Conservation (phyloP, 2,113 vertebrate species). For the Lophotis ruficrista region DNA sequence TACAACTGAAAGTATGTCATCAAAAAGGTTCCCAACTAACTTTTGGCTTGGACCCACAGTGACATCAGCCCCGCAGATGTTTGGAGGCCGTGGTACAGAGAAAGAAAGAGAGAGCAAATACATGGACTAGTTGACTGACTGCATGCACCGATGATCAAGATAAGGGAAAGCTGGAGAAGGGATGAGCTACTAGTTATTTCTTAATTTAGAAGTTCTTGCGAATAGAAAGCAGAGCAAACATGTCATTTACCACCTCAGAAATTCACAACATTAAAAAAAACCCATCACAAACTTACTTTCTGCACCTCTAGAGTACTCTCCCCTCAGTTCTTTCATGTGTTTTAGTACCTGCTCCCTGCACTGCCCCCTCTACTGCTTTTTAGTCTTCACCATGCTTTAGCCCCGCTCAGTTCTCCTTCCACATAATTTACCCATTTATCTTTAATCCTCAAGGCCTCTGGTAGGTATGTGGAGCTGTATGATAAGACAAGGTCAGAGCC, state of each 20-base stretch:
- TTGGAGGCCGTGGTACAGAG: neutral
- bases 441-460: neutral
- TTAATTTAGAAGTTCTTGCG: neutral
- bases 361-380: neutral
- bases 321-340: neutral
- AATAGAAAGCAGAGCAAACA: neutral
- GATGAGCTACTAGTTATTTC: neutral
- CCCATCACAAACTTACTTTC: neutral
- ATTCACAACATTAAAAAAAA: neutral
- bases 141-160: neutral
- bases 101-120: neutral
- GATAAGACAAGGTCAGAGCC: neutral
- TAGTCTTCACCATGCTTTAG: neutral
- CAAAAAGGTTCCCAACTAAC: neutral
- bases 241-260: neutral
- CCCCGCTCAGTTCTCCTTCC: neutral
- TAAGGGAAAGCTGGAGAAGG: neutral
- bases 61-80: neutral
- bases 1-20: neutral
- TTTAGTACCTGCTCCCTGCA: neutral
- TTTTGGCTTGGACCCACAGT: neutral
- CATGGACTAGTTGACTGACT: neutral
- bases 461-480: neutral
- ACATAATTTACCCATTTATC: neutral
- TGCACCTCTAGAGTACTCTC: neutral